Conservation (phyloP, 2,888 invertebrate species). For the Caenorhabditis macrosperma region DNA sequence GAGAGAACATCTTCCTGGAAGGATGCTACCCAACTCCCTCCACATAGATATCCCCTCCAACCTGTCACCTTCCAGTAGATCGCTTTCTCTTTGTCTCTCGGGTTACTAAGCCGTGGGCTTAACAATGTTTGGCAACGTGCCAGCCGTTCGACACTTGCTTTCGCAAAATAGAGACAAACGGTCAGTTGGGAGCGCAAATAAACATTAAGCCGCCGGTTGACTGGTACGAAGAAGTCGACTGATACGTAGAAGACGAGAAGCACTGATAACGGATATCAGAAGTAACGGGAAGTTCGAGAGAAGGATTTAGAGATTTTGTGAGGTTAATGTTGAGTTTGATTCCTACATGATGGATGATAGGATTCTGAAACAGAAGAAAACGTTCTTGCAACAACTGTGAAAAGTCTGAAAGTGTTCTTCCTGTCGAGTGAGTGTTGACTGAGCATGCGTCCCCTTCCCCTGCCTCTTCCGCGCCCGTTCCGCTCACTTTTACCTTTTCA, state of each 20-base stretch:
- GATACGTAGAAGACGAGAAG: background rate
- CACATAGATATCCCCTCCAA: too few relatives aligned
- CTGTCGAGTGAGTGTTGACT: conserved; percentile 1
- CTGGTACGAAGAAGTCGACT: background rate
- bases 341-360: too few relatives aligned
- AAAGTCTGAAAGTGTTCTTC: background rate
- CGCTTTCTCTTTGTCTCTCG: background rate
- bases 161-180: background rate
- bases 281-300: too few relatives aligned
- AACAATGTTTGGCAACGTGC: conserved; percentile 57
- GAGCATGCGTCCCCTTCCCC: conserved; percentile 1
- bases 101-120: conserved; percentile 38
- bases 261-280: too few relatives aligned
- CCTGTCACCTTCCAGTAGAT: background rate
- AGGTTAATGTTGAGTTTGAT: too few relatives aligned
- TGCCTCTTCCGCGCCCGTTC: background rate
- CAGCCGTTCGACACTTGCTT: conserved; percentile 38
- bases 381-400: too few relatives aligned
- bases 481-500: background rate
- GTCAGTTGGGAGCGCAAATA: conserved; percentile 11
- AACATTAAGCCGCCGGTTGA: background rate
- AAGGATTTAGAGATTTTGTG: too few relatives aligned
- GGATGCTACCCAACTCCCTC: too few relatives aligned
- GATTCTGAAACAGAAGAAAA: too few relatives aligned
- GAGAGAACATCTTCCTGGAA: too few relatives aligned